Base-by-base conservation (phyloP, 2,113 vertebrate genomes). In the Aptenodytes forsteri region DNA sequence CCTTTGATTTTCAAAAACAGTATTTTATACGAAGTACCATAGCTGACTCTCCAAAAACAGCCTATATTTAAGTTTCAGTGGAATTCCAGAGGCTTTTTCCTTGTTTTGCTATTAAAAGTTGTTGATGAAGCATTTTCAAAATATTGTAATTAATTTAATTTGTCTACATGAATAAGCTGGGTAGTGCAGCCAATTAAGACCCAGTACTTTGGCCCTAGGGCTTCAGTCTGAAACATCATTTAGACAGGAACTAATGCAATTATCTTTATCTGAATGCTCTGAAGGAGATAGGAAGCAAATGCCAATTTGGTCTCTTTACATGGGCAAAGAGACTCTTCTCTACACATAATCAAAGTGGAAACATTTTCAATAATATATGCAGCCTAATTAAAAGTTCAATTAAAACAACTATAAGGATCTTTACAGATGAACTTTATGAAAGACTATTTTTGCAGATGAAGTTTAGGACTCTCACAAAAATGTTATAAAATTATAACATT, bases 161-260 rank as follows among this genome's bases (percentile, higher is more conserved):
- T 97, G 93, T 95, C 81, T 88, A 66, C 78, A 83, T 89, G 64
- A 97, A 94, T 79, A 93, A 75, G 89, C 64, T 88, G 67, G 61
- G 65, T 75, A 38, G 55, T 82, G 26, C 6, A 90, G 67, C 75
- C 94, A 88, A 94, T 94, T 96, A 95, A 93, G 95, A 90, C 25
- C 18, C 38, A 69, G 90, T 94, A 94, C 38, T 90, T 92, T 78
- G 81, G 89, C 94, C 94, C 67, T 62, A 67, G 65, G 94, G 82
- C 26, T 85, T 85, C 40, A 73, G 46, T 89, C 59, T 96, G 92
- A 97, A 98, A 85, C 59, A 96, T 94, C 29, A 5, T 85, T 98
- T 96, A 92, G 92, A 95, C 47, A 83, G 65, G 59, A 96, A 96
- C 77, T 98, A 97, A 98, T 97, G 94, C 92, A 98, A 97, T 98